Conservation (phyloP, 2,113 vertebrate genomes). For the Hippolais icterina region DNA sequence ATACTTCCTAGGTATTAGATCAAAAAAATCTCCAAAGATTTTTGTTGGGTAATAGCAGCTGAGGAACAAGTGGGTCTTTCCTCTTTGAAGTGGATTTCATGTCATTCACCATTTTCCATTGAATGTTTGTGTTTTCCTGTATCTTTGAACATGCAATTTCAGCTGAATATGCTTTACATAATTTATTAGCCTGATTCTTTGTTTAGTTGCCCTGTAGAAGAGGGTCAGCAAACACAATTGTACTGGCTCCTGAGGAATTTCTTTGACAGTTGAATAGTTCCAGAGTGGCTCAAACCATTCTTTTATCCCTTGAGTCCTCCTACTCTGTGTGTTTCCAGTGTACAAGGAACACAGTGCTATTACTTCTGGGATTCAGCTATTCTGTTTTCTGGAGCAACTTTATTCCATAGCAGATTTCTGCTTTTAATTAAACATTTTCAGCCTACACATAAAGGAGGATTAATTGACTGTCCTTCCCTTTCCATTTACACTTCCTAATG, state of each 20-base stretch:
- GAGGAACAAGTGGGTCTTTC: not conserved
- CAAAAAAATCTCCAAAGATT: not conserved
- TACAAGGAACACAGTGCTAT: not conserved
- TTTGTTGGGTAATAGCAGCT: not conserved
- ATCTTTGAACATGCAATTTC: not conserved
- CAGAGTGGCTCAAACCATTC: not conserved
- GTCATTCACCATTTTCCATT: not conserved
- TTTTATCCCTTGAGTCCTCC: not conserved
- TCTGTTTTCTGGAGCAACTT: not conserved
- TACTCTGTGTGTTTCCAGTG: not conserved
- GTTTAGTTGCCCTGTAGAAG: not conserved
- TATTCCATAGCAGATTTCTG: not conserved
- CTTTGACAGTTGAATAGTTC: not conserved
- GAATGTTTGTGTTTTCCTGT: not conserved
- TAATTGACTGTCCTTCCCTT: not conserved
- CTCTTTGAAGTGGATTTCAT: not conserved
- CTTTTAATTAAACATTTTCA: not conserved
- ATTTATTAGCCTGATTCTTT: slow-evolving; percentile 24
- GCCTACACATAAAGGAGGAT: not conserved
- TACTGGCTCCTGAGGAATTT: slow-evolving; percentile 26
- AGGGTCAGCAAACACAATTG: slow-evolving; percentile 21
- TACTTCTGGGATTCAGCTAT: not conserved
- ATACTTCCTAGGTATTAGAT: not conserved
- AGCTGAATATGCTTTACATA: not conserved
- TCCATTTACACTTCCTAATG: not conserved